These are phyloP conservation scores for Scyliorhinus canicula DNA, from an alignment of 2,797 vertebrate species.

Conservation along the genomic window DNA sequence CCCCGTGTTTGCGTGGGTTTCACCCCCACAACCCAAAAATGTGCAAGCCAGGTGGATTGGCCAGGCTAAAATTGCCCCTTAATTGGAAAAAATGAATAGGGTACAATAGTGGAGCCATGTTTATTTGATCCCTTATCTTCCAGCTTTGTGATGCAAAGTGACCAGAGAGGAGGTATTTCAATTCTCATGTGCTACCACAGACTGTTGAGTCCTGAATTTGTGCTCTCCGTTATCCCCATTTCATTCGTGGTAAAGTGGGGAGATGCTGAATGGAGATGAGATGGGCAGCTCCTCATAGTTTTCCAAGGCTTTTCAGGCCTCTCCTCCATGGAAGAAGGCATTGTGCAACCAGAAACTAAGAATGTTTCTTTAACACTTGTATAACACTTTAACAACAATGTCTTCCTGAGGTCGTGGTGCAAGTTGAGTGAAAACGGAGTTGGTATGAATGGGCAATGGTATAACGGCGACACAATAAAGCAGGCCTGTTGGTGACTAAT, in stretches of 20 bases:
- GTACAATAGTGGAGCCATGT: too few species aligned
- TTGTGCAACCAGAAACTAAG: background rate
- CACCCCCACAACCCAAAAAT: too few species aligned
- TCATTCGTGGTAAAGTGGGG: background rate
- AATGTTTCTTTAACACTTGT: background rate
- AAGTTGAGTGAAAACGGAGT: background rate
- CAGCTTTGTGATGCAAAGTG: too few species aligned
- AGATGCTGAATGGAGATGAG: background rate
- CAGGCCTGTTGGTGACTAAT: background rate
- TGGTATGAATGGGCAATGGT: background rate
- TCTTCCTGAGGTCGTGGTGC: background rate
- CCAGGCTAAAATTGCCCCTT: too few species aligned
- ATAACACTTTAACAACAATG: too few species aligned
- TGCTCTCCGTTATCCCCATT: background rate
- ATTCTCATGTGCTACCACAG: background rate
- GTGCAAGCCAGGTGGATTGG: too few species aligned
- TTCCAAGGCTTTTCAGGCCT: background rate
- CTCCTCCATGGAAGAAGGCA: background rate
- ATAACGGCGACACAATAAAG: background rate
- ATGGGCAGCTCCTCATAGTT: background rate
- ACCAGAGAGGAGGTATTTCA: background rate
- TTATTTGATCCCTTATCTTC: background rate
- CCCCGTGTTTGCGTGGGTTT: too few species aligned
- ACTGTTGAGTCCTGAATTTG: background rate
- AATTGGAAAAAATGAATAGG: too few species aligned